Evolutionary conservation across 64 coral and sea anemone genomes (phyloP).

Genomic region (Catalaphyllia jardinei): DNA sequence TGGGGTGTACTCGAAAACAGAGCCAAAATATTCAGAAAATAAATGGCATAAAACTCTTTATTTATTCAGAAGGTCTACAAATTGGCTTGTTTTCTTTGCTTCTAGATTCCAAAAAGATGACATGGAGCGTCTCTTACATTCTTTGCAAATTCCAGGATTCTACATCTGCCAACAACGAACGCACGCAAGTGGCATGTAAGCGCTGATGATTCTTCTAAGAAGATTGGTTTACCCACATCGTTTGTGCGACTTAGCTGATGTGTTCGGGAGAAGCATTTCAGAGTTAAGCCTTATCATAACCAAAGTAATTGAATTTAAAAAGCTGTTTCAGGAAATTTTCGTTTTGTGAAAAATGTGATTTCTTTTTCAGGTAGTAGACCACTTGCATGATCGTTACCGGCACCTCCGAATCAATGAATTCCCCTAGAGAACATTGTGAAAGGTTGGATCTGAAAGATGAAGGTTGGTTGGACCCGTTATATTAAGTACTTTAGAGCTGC

Average conservation of each 20-base stretch:
- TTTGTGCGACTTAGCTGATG: too few relatives aligned
- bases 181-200: too few relatives aligned
- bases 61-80: conserved; percentile 37
- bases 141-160: not conserved
- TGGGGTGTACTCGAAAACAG: conserved; percentile 36
- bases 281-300: too few relatives aligned
- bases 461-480: conserved; percentile 40
- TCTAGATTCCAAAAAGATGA: conserved; percentile 38
- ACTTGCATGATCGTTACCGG: too few relatives aligned
- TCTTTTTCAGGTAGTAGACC: too few relatives aligned
- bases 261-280: too few relatives aligned
- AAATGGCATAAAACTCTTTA: conserved; percentile 44
- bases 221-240: too few relatives aligned
- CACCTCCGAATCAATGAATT: not conserved
- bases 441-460: conserved; percentile 42
- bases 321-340: too few relatives aligned
- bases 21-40: conserved; percentile 35
- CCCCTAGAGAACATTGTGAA: not conserved
- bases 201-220: too few relatives aligned
- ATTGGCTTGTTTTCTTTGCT: conserved; percentile 27
- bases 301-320: too few relatives aligned
- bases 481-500: conserved; percentile 56
- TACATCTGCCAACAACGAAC: too few relatives aligned
- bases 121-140: conserved; percentile 19
- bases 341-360: too few relatives aligned